These are phyloP conservation scores for Bettongia penicillata DNA, from an alignment of 2,113 vertebrate genomes.

Conservation along the genomic window DNA sequence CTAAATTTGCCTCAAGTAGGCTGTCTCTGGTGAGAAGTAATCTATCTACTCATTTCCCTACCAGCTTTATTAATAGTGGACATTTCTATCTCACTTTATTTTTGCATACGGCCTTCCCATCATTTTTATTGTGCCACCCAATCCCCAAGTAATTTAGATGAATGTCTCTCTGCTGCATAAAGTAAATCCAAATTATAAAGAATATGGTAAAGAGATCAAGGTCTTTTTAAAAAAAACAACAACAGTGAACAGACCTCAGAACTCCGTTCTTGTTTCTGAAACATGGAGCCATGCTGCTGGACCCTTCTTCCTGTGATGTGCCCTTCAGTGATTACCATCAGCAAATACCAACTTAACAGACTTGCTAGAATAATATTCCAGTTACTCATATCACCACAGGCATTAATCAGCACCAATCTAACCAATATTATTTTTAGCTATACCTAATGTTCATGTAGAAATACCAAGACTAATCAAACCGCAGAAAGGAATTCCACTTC, in stretches of 20 bases:
- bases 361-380: neutral
- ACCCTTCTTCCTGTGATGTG: neutral
- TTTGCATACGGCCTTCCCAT: neutral
- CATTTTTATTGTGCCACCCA: neutral
- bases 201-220: neutral
- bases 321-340: neutral
- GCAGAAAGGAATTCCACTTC: neutral
- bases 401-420: neutral
- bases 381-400: neutral
- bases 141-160: neutral
- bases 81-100: neutral
- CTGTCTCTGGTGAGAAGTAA: neutral
- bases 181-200: neutral
- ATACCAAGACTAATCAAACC: neutral
- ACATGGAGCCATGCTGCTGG: neutral
- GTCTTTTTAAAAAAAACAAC: neutral
- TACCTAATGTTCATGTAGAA: neutral
- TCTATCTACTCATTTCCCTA: neutral
- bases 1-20: neutral
- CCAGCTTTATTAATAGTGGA: neutral
- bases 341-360: slow-evolving; percentile 5
- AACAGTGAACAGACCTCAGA: neutral
- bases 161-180: neutral
- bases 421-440: neutral
- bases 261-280: neutral